phyloP scores from a whole-genome alignment of 2,113 vertebrate species.

The Rana temporaria region DNA sequence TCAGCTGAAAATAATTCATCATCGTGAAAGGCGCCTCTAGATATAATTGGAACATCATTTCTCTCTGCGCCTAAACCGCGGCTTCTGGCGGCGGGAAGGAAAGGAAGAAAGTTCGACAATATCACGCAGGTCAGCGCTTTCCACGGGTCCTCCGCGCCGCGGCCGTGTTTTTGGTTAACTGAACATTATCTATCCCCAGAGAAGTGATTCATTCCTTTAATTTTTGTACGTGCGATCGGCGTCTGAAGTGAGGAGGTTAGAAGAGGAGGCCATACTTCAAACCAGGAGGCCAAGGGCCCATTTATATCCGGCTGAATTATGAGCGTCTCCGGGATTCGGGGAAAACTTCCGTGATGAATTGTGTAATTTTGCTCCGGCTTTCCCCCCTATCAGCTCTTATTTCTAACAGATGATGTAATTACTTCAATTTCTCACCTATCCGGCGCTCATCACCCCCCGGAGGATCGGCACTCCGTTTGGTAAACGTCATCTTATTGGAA shows the following conservation, averaged over 20 bases:
- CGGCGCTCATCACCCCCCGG: conserved; percentile 7
- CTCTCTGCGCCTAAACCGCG: conserved; percentile 7
- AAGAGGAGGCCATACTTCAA: conserved; percentile 29
- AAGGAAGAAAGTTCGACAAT: conserved; percentile 4
- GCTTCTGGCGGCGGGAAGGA: background rate
- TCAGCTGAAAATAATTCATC: conserved; percentile 35
- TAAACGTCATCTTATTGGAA: conserved; percentile 6
- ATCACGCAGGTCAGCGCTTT: conserved; percentile 52
- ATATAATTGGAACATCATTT: conserved; percentile 54
- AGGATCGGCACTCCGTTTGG: conserved; percentile 19
- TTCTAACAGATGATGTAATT: conserved; percentile 48
- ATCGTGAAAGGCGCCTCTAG: conserved; percentile 24
- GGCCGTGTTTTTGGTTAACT: conserved; percentile 17
- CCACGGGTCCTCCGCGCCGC: conserved; percentile 16
- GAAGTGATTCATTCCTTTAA: conserved; percentile 56
- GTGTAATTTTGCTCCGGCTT: conserved; percentile 35
- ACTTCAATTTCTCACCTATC: conserved; percentile 44
- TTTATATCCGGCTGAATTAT: conserved; percentile 45
- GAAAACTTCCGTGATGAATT: conserved; percentile 43
- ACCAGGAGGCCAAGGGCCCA: conserved; percentile 1
- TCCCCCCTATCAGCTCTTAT: conserved; percentile 12
- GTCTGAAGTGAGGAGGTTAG: conserved; percentile 36
- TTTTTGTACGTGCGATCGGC: conserved; percentile 16
- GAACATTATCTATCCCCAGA: conserved; percentile 35
- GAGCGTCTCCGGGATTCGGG: conserved; percentile 7